Conservation (phyloP, 2,113 vertebrate genomes). For the Bujurquina vittata region DNA sequence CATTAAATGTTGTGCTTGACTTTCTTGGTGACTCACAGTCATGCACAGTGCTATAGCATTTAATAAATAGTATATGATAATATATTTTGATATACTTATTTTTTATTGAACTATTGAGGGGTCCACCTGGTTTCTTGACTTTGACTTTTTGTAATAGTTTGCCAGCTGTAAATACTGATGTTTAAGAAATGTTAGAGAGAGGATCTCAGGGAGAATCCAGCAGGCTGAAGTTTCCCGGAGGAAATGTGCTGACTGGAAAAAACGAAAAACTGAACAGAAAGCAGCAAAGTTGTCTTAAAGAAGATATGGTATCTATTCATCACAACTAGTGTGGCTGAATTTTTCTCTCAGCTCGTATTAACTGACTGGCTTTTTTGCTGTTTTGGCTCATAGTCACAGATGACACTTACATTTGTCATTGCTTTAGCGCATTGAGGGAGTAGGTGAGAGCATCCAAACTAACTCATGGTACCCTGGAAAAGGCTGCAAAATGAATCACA, state of each 20-base stretch:
- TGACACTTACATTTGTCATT: conserved; percentile 72
- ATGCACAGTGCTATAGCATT: neutral
- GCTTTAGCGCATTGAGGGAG: conserved; percentile 45
- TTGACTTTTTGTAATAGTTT: neutral
- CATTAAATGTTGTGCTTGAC: neutral
- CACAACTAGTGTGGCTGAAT: conserved; percentile 56
- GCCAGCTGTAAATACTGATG: neutral
- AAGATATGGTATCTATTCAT: conserved; percentile 63
- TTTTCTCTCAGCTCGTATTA: conserved; percentile 36
- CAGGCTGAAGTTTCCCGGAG: neutral
- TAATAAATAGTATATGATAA: neutral
- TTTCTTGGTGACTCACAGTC: neutral
- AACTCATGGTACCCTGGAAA: conserved; percentile 39
- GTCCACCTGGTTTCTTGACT: neutral
- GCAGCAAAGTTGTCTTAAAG: conserved; percentile 34
- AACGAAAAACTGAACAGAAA: conserved; percentile 14
- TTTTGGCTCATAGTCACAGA: conserved; percentile 49
- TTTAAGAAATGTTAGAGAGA: neutral
- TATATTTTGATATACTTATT: neutral
- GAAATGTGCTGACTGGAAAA: neutral
- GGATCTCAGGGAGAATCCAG: neutral
- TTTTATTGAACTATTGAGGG: too few species aligned
- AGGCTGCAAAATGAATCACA: conserved; percentile 35
- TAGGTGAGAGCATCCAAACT: conserved; percentile 36
- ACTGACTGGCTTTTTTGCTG: conserved; percentile 47